Evolutionary conservation across 2,113 vertebrate genomes (phyloP), one percentile per base, ranked within the genome.

Genomic region (Zeus faber): DNA sequence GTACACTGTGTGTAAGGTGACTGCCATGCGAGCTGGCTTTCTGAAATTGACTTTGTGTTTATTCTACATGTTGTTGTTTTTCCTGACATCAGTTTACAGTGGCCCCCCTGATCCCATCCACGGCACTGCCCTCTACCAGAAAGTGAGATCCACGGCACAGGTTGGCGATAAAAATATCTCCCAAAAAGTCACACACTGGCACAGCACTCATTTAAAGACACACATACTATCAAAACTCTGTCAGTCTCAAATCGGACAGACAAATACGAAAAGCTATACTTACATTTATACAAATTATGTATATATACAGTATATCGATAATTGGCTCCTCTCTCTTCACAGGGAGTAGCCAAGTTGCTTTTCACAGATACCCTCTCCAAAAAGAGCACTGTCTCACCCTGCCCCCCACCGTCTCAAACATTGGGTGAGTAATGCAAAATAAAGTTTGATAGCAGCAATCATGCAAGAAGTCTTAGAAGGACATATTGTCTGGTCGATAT

Each of bases 71-170:
- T 46, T 33, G 0, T n/a, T 54, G 1, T 53, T 62, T 18, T 54
- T 0, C 59, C 26, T 48, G 44, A 29, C 27, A 13, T 27, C 26
- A 98, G 96, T 65, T 18, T 94, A 94, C 53, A 74, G 93, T 0
- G 97, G 95, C 2, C 93, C 95, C 35, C 92, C 93, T 0, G 95
- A 98, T 67, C 93, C 94, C 2, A 88, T 97, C 47, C 95, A 97
- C 0, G 96, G 95, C 20, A 92, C 87, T 62, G 93, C 92, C 35
- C 72, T 94, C 58, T 94, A 94, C 80, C 93, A 95, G 89, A 97
- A 90, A 81, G 96, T 98, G 25, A 90, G 93, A 49, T 79, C 67
- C 0, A 90, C 90, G 0, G 94, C 94, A 0, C 93, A 96, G 93
- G 97, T 98, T 57, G 78, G 65, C 18, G 11, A 26, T 31, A 14